Base-by-base conservation (phyloP, 2,113 vertebrate species). In the Cryptotis parvus region DNA sequence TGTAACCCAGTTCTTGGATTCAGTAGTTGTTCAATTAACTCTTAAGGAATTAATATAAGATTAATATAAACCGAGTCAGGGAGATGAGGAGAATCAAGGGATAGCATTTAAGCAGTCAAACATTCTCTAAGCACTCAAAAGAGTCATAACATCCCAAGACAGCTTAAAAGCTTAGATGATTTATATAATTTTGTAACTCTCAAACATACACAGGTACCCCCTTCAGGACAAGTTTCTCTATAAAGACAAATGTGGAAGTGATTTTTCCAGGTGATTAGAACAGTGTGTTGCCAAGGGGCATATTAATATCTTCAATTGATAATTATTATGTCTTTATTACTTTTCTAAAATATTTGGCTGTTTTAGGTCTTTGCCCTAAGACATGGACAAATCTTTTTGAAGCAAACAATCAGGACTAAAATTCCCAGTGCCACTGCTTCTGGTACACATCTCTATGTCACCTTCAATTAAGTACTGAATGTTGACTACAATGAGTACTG, bases 21-120 rank as follows among this genome's bases (percentile, higher is more conserved):
- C 72, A 90, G 79, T 63, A 95, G 79, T 33, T 94, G 74, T 66
- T 91, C 92, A 61, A 82, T 91, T 86, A 93, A 81, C 31, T 37
- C 65, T 77, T 70, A 63, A 58, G 45, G 20, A 87, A 87, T 78
- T 68, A 24, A 66, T 70, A 29, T 66, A 22, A 92, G 84, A 87
- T 78, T 68, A 24, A 66, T 70, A 29, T 66, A 22, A 92, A 41
- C 29, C 22, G 35, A 94, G 27, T 45, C 73, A 78, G 55, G 6
- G n/a, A 69, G 43, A 68, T 5, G 63, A 11, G 4, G 4, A 94
- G 12, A 27, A 76, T 80, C 18, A 6, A 29, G 24, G 5, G 9
- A 65, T 52, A 45, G 24, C 78, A 70, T 24, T 45, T 18, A 45
- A 41, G 63, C 55, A 26, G 41, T 52, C 65, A 88, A 90, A 66